Evolutionary conservation across 2,888 invertebrate genomes (phyloP).

Genomic region (Eurytoma adleriae): DNA sequence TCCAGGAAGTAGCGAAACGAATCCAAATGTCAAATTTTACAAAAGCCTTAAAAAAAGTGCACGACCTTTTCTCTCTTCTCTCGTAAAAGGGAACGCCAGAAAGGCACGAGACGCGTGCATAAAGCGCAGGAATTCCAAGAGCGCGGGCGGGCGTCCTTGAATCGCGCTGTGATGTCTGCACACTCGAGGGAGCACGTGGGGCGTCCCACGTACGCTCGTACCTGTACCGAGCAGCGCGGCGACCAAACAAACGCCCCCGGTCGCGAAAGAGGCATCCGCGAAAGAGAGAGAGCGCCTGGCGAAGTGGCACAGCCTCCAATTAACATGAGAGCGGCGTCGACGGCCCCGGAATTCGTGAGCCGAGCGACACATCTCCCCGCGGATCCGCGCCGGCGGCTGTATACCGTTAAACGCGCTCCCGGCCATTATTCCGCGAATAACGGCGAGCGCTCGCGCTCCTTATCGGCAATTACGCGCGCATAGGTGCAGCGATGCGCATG

Average conservation of each 20-base stretch:
- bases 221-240: too few relatives aligned
- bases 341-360: neutral
- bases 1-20: too few relatives aligned
- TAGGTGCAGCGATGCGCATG: too few relatives aligned
- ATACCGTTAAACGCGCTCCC: too few relatives aligned
- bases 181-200: neutral
- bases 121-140: neutral
- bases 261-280: neutral
- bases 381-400: neutral
- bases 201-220: too few relatives aligned
- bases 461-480: too few relatives aligned
- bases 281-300: neutral
- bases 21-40: neutral
- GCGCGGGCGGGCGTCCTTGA: neutral
- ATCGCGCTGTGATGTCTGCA: neutral
- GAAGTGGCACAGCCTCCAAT: conserved; percentile 14
- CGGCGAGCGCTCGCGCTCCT: too few relatives aligned
- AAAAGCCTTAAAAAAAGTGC: neutral
- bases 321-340: conserved; percentile 1
- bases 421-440: too few relatives aligned
- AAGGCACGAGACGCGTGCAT: too few relatives aligned
- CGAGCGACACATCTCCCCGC: neutral
- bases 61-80: neutral
- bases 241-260: neutral
- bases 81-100: too few relatives aligned